Evolutionary conservation across 2,113 vertebrate species (phyloP), one percentile per base, ranked within the genome.

Genomic region (Macquaria australasica): DNA sequence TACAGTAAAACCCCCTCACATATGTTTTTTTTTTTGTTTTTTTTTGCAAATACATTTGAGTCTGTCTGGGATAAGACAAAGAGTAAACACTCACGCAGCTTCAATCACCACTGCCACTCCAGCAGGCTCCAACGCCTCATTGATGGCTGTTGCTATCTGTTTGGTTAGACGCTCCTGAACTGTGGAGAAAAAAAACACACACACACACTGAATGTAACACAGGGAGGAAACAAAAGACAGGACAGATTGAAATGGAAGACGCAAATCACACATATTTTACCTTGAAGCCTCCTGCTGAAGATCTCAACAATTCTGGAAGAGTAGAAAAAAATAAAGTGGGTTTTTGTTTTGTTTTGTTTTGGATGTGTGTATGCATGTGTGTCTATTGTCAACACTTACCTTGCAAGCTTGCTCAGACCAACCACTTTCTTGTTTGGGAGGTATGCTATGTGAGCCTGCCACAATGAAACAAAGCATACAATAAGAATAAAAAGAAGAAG

Each of bases 141-240:
- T 76, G 79, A 94, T 91, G 39, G 93, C 93, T 41, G 84, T 37
- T n/a, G 94, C 92, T 68, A 94, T 95, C 81, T 95, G 93, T 72
- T 95, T 95, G 3, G 70, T 96, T 63, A 96, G 86, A 50, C 93
- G 89, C 75, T 95, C 93, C 85, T 96, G 93, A 87, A 95, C 93
- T 96, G 85, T 51, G 69, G 73, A 75, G 25, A 48, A 21, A 82
- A 55, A 71, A 21, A 70, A 3, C 1, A 34, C 34, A 34, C 31
- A 45, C 43, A 34, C 11, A 50, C 31, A n/a, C 11, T n/a, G 3
- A n/a, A 1, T n/a, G 41, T 55, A 37, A 71, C 10, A 71, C 5
- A 34, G 8, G 45, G 1, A 9, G 43, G 16, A 2, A 1, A 3
- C 6, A 5, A 8, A 31, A 31, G 8, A 31, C 8, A 67, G 0